A percentile compares a stretch with the other conserved stretches of the same genome.
These are phyloP conservation scores for Rosalia funebris DNA, from an alignment of 2,888 invertebrate species.

Conservation along the genomic window DNA sequence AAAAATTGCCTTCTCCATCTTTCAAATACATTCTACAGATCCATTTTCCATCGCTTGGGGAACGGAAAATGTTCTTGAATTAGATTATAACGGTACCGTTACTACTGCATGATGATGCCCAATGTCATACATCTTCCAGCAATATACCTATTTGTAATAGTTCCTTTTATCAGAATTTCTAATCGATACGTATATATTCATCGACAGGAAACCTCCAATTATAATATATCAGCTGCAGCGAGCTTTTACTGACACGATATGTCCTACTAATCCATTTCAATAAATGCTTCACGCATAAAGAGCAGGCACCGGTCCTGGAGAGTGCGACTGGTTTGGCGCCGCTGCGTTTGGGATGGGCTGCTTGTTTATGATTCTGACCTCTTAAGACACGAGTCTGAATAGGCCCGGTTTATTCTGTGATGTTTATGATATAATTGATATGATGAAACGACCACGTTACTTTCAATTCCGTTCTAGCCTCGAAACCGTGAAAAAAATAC, in stretches of 20 bases:
- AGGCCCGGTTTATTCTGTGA: conserved; percentile 34
- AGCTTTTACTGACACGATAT: conserved; percentile 11
- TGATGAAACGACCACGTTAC: conserved; percentile 28
- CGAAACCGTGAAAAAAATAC: conserved; percentile 4
- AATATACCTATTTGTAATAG: too few relatives aligned
- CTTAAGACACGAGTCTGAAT: conserved; percentile 37
- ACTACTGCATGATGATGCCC: too few relatives aligned
- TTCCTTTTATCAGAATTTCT: too few relatives aligned
- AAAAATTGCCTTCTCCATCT: too few relatives aligned
- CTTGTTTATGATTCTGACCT: conserved; percentile 46
- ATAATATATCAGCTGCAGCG: conserved; percentile 11
- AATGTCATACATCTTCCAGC: too few relatives aligned
- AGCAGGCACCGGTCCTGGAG: conserved; percentile 17
- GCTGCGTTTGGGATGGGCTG: conserved; percentile 40
- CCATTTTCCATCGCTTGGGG: too few relatives aligned
- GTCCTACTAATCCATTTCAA: conserved; percentile 30
- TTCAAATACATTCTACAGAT: too few relatives aligned
- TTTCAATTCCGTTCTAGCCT: conserved; percentile 29
- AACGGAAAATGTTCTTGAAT: too few relatives aligned
- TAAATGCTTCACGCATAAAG: background rate
- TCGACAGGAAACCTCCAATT: conserved; percentile 4
- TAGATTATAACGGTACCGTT: too few relatives aligned
- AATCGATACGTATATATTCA: background rate
- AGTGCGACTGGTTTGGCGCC: background rate
- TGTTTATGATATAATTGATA: conserved; percentile 14